Percentiles rank a stretch among this genome's conserved stretches.
These are phyloP conservation scores for Diprion similis DNA, from an alignment of 1,140 invertebrate genomes.

Conservation along the genomic window DNA sequence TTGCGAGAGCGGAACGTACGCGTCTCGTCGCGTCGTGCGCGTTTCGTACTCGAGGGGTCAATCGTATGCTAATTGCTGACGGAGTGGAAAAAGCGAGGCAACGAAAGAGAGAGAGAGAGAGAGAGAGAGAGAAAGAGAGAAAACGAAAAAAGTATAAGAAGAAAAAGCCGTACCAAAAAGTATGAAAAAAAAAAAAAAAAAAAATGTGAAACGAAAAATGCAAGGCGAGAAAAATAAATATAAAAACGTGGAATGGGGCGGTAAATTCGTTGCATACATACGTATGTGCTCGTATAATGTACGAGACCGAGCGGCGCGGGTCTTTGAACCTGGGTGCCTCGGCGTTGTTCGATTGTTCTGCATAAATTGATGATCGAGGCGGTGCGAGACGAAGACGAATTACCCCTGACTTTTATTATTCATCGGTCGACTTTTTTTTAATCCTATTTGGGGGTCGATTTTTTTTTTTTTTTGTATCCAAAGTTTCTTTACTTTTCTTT, in stretches of 20 bases:
- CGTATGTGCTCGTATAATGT: not conserved
- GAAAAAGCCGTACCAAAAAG: slow-evolving; percentile 17
- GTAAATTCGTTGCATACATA: not conserved
- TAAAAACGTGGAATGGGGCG: not conserved
- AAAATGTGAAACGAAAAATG: no score
- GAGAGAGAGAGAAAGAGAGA: no score
- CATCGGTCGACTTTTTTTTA: no score
- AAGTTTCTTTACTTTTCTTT: no score
- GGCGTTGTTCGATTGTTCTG: slow-evolving; percentile 61
- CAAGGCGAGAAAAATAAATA: no score
- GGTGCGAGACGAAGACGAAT: slow-evolving; percentile 52
- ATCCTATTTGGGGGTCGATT: no score
- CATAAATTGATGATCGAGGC: slow-evolving; percentile 58
- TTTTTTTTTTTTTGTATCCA: no score
- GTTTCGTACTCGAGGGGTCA: slow-evolving; percentile 44
- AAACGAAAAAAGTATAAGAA: slow-evolving; percentile 17
- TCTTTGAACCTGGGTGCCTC: slow-evolving; percentile 51
- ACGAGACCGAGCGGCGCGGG: slow-evolving; percentile 38
- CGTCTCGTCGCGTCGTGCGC: no score
- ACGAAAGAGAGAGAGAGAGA: no score
- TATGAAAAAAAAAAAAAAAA: no score
- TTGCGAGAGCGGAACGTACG: not conserved
- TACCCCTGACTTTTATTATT: slow-evolving; percentile 16
- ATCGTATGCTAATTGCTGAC: slow-evolving; percentile 63
- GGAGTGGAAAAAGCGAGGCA: no score